Percentiles rank a stretch among this genome's conserved stretches.
These are phyloP conservation scores for Anableps anableps DNA, from an alignment of 2,797 vertebrate genomes.

Conservation along the genomic window DNA sequence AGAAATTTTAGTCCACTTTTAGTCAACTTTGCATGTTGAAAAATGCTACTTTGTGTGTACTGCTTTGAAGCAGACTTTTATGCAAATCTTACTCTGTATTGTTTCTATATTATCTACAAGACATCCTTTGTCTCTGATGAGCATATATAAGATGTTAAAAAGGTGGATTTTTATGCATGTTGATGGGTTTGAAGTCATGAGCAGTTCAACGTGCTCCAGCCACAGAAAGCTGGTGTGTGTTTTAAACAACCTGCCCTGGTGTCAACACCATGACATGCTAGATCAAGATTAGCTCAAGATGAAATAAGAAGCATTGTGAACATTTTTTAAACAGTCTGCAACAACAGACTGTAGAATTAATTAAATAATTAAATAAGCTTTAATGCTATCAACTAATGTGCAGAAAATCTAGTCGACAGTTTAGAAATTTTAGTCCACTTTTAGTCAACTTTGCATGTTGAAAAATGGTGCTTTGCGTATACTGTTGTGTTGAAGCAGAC, in stretches of 20 bases:
- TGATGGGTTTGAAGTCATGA: constrained; percentile 61
- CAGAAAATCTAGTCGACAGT: no score
- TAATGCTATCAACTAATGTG: no score
- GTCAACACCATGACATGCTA: constrained; percentile 63
- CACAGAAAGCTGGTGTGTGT: constrained; percentile 43
- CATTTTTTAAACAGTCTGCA: constrained; percentile 5
- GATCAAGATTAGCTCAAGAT: constrained; percentile 31
- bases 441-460: background rate
- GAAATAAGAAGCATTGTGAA: constrained; percentile 10
- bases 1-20: background rate
- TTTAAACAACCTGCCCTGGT: constrained; percentile 55
- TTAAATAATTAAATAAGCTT: no score
- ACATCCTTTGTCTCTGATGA: background rate
- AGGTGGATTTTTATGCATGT: constrained; percentile 26
- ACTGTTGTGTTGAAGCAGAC: background rate
- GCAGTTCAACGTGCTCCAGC: constrained; percentile 55
- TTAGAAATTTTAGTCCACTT: background rate
- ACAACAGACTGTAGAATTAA: background rate
- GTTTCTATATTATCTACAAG: background rate
- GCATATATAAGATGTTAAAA: constrained; percentile 17
- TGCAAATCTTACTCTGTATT: background rate
- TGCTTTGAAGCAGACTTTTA: background rate
- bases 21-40: background rate
- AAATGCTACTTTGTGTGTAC: background rate
- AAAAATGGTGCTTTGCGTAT: background rate